Evolutionary conservation across 2,888 invertebrate genomes (phyloP).

Genomic region (Rugalucina vietnamica): DNA sequence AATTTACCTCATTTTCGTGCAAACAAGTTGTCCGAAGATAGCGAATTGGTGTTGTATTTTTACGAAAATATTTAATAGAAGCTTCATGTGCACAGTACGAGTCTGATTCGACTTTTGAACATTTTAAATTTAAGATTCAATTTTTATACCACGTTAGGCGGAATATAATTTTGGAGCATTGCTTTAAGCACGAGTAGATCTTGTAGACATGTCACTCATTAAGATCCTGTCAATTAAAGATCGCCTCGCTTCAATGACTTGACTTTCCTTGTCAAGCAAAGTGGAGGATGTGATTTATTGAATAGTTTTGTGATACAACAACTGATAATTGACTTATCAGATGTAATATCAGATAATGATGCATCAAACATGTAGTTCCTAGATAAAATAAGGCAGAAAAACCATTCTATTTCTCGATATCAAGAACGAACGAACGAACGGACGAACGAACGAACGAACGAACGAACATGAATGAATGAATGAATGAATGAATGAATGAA

Average conservation of each 20-base stretch:
- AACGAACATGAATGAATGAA: not conserved
- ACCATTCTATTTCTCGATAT: not conserved
- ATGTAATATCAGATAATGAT: no score
- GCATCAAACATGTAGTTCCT: no score
- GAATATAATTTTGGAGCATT: not conserved
- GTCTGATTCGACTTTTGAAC: not conserved
- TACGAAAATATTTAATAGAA: not conserved
- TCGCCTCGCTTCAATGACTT: not conserved
- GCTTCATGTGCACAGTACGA: not conserved
- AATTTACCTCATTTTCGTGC: not conserved
- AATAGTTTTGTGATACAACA: not conserved
- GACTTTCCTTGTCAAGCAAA: constrained; percentile 1
- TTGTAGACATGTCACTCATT: constrained; percentile 6
- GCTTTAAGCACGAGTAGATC: not conserved
- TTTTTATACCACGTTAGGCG: not conserved
- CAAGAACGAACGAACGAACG: not conserved
- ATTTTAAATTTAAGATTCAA: not conserved
- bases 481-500: not conserved
- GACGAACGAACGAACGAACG: not conserved
- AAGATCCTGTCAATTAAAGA: not conserved
- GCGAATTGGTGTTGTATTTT: no score
- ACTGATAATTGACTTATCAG: not conserved
- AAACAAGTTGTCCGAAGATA: no score
- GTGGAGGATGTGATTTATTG: not conserved
- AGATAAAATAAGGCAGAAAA: no score